A percentile compares a stretch with the other conserved stretches of the same genome.
These are phyloP conservation scores for Acleris laterana DNA, from an alignment of 2,888 invertebrate species.

Conservation along the genomic window DNA sequence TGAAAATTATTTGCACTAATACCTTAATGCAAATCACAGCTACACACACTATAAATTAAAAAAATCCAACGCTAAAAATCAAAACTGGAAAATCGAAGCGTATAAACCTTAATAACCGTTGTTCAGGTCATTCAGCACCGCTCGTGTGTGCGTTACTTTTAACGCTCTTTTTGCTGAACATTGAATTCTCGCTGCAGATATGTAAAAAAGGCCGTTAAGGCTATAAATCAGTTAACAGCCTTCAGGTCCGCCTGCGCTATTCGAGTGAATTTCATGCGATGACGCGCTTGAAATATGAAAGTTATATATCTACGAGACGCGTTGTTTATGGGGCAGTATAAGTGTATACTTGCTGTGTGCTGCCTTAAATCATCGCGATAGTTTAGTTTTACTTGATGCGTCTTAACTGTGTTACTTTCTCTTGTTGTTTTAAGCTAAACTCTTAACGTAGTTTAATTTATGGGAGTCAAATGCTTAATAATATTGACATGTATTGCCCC, in stretches of 20 bases:
- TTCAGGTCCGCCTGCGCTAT: constrained; percentile 56
- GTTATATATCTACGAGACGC: constrained; percentile 55
- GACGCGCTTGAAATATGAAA: constrained; percentile 79
- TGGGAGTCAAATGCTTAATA: no score
- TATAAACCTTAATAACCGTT: constrained; percentile 23
- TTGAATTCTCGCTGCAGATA: constrained; percentile 70
- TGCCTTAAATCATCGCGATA: constrained; percentile 68
- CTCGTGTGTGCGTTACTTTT: constrained; percentile 39
- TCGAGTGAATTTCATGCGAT: constrained; percentile 64
- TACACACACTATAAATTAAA: neutral
- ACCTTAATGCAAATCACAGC: no score
- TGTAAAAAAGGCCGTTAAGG: constrained; percentile 76
- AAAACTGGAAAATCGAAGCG: neutral
- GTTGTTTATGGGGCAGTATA: constrained; percentile 58
- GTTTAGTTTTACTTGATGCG: constrained; percentile 47
- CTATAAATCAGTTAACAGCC: constrained; percentile 74
- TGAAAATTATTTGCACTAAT: no score
- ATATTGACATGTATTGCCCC: no score
- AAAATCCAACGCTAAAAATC: neutral
- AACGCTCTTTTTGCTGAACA: constrained; percentile 69
- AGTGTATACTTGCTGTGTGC: constrained; percentile 60
- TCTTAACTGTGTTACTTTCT: constrained; percentile 27
- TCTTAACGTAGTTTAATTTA: neutral
- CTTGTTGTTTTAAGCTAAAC: constrained; percentile 15
- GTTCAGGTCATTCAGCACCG: constrained; percentile 37